Evolutionary conservation across 2,113 vertebrate species (phyloP), one percentile per base, ranked within the genome.

Genomic region (Carettochelys insculpta): DNA sequence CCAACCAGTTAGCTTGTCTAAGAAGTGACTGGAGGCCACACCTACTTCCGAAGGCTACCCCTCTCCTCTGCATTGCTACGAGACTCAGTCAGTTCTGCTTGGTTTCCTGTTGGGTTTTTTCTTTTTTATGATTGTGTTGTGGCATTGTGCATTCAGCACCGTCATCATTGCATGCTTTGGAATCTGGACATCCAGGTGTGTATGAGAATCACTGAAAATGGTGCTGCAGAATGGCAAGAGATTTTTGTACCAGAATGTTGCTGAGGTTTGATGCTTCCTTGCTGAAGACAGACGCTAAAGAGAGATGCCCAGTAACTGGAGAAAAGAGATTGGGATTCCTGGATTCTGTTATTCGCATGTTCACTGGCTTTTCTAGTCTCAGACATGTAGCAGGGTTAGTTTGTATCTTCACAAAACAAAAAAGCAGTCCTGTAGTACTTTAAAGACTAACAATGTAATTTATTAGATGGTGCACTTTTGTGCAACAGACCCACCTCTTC

Each of bases 121-220:
- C 50, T 31, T 1, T 76, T 75, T 87, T 79, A 80, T 80, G 82
- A 95, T 92, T 93, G 82, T 83, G 52, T 88, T 88, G 52, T 77
- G 68, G 95, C 77, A n/a, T 75, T 89, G 82, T 12, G 50, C 90
- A 88, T 47, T n/a, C 41, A 83, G 85, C 45, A 87, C 71, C 54
- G 80, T 94, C 75, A 88, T 94, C 77, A 88, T 5, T 1, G 12
- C 29, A 52, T 92, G 92, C 93, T 68, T 90, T 75, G 87, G 88
- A 56, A 80, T 65, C 1, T 2, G 38, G 22, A 80, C 20, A 8
- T 61, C 81, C 29, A 1, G 94, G 80, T 87, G 52, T 25, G 3
- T 87, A 10, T 54, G 65, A 52, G 77, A 92, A 13, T n/a, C 80
- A 71, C 78, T 88, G 77, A 80, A 86, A 89, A 91, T 85, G 82